Conservation (phyloP, 2,113 vertebrate species). For the Turdus rufiventris region DNA sequence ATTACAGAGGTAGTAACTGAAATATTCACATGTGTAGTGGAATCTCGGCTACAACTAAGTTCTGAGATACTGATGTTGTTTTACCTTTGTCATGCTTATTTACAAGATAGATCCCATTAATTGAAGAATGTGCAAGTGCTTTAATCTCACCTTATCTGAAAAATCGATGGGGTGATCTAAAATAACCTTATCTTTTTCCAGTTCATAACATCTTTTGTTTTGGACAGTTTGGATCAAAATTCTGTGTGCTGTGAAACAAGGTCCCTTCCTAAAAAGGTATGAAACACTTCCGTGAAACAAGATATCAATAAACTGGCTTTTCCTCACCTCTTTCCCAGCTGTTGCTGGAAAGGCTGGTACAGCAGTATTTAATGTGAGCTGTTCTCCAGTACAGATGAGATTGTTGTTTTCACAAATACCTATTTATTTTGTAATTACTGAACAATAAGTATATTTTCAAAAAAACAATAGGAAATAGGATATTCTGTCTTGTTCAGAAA, state of each 20-base stretch:
- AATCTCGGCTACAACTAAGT: neutral
- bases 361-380: neutral
- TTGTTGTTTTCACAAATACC: neutral
- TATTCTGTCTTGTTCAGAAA: neutral
- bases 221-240: neutral
- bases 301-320: neutral
- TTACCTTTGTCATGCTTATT: neutral
- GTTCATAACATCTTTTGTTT: neutral
- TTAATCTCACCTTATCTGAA: neutral
- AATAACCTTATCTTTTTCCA: neutral
- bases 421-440: neutral
- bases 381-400: neutral
- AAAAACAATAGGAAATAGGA: neutral
- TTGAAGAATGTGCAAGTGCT: neutral
- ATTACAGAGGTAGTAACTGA: neutral
- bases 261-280: neutral
- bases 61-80: neutral
- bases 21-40: neutral
- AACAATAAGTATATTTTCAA: neutral
- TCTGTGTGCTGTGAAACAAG: neutral
- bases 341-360: neutral
- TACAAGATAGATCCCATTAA: neutral
- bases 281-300: neutral
- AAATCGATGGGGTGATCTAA: neutral
- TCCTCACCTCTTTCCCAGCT: neutral